Conservation (phyloP, 1,140 invertebrate species). For the Drepana arcuata region DNA sequence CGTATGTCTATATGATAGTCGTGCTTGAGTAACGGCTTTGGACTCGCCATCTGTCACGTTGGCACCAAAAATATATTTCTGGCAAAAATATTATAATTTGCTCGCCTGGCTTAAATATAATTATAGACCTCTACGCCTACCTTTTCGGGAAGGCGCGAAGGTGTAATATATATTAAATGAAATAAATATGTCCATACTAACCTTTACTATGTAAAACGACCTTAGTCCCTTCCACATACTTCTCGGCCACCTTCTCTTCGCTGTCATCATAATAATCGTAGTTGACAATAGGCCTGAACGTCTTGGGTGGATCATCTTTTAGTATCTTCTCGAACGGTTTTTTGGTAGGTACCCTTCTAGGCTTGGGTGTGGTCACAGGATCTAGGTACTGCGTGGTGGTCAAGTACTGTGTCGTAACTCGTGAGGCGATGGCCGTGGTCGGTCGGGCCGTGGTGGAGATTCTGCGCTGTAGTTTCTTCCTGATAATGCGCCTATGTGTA, state of each 20-base stretch:
- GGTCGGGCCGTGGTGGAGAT: slow-evolving; percentile 44
- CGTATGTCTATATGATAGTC: too few relatives aligned
- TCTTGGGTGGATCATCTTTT: slow-evolving; percentile 28
- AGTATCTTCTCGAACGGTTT: slow-evolving; percentile 50
- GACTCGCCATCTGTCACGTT: too few relatives aligned
- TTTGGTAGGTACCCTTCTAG: slow-evolving; percentile 26
- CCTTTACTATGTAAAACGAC: slow-evolving; percentile 72
- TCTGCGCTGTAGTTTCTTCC: slow-evolving; percentile 40
- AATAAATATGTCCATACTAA: too few relatives aligned
- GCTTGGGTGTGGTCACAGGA: slow-evolving; percentile 11
- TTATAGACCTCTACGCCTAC: too few relatives aligned
- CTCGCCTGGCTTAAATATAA: too few relatives aligned
- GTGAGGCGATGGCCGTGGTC: slow-evolving; percentile 10
- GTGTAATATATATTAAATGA: too few relatives aligned
- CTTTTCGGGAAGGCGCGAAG: too few relatives aligned
- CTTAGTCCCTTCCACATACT: slow-evolving; percentile 73
- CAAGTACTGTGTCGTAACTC: too few relatives aligned
- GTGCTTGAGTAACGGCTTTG: too few relatives aligned
- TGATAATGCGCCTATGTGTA: slow-evolving; percentile 19
- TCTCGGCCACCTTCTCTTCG: slow-evolving; percentile 70
- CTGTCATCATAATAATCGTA: slow-evolving; percentile 82
- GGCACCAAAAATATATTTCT: too few relatives aligned
- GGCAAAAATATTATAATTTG: too few relatives aligned
- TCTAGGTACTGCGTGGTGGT: slow-evolving; percentile 16
- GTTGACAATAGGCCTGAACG: slow-evolving; percentile 64